Evolutionary conservation across 2,113 vertebrate species (phyloP), one percentile per base, ranked within the genome.

Genomic region (Saccopteryx leptura): DNA sequence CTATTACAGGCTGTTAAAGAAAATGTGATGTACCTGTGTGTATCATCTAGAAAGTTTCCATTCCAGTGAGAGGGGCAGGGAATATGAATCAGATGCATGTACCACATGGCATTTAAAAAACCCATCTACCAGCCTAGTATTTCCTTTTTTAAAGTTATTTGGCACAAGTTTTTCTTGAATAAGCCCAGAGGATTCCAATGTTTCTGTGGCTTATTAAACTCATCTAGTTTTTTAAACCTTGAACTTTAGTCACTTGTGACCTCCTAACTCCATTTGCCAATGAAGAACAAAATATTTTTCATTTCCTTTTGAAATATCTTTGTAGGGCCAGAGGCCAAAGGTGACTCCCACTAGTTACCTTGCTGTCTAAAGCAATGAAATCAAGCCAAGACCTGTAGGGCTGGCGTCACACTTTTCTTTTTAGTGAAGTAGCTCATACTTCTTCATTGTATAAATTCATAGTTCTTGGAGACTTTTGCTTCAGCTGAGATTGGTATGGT

Each of bases 301-400:
- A 83, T 97, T 96, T 97, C 95, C 97, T 98, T 97, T 0, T 0
- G 96, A 97, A 92, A 75, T 92, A 96, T 76, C 97, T 97, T 86
- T 74, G 95, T 95, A 82, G 90, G 74, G 88, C 68, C 97, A 65
- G 92, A 92, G 82, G 95, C 95, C 66, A 96, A 94, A 98, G 97
- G 97, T 91, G 83, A 97, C 66, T 91, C 84, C 69, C 86, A 95
- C 81, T 56, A 92, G 76, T 90, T 96, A 93, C 76, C 76, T 96
- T 90, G 89, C 92, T 92, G 79, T 98, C 97, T 96, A 65, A 97
- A 98, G 91, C 82, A 95, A 97, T 97, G 88, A 97, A 94, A 81
- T 94, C 96, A 97, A 93, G 83, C 60, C 78, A 88, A n/a, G 68
- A 74, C 63, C 82, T 88, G 39, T 79, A 96, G 92, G 71, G 3